phyloP scores from a whole-genome alignment of 2,113 vertebrate genomes.

The Garra rufa region DNA sequence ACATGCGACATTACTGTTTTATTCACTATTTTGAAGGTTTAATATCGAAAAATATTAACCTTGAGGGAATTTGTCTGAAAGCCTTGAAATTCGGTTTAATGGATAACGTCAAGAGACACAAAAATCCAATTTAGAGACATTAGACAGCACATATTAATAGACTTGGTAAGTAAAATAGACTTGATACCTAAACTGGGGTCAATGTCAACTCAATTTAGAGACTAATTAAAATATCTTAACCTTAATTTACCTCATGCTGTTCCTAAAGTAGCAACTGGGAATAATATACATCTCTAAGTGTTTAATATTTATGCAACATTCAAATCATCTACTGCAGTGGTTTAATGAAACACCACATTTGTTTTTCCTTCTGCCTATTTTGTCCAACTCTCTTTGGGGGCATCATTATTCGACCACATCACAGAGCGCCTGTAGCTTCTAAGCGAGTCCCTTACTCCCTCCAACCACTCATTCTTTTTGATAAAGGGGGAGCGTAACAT shows the following conservation, averaged over 20 bases:
- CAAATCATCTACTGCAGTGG: background rate
- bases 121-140: slow-evolving; percentile 12
- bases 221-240: slow-evolving; percentile 9
- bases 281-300: too few species aligned
- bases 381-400: background rate
- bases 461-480: slow-evolving; percentile 29
- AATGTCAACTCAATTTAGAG: background rate
- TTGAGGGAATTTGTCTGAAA: background rate
- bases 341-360: background rate
- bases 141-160: background rate
- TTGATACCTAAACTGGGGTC: slow-evolving; percentile 1
- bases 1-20: background rate
- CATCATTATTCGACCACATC: slow-evolving; percentile 31
- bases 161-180: background rate
- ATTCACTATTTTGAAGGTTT: background rate
- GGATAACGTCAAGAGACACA: background rate
- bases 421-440: background rate
- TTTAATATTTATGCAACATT: background rate
- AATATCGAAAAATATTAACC: background rate
- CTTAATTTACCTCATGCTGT: background rate
- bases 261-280: background rate
- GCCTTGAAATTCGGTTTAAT: slow-evolving; percentile 18
- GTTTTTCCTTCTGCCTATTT: background rate
- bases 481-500: slow-evolving; percentile 2
- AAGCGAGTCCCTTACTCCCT: background rate